These are phyloP conservation scores for Drosophila niveifrons DNA, from an alignment of 2,888 invertebrate genomes.

Conservation along the genomic window DNA sequence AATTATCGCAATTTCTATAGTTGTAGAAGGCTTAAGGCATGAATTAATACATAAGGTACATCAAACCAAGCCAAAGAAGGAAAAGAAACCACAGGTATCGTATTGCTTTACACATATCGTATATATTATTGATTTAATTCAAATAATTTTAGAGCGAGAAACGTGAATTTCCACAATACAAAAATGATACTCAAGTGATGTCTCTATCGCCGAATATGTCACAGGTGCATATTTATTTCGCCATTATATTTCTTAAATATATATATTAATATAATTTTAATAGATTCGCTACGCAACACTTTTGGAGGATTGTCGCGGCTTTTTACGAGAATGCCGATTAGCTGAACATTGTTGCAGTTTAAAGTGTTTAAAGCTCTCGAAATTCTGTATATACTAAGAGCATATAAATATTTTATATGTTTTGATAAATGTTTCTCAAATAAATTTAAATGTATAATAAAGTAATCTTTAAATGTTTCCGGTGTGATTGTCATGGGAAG, in stretches of 20 bases:
- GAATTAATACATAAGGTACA: neutral
- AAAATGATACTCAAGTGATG: conserved; percentile 3
- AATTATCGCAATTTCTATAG: neutral
- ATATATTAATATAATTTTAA: neutral
- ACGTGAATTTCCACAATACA: neutral
- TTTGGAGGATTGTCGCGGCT: neutral
- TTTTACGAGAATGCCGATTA: conserved; percentile 1
- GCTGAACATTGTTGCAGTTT: conserved; percentile 22
- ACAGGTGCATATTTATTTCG: neutral
- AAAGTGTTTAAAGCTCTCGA: conserved; percentile 4
- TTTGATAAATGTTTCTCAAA: no score
- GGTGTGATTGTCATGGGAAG: neutral
- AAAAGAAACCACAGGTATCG: neutral
- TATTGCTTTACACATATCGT: neutral
- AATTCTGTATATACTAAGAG: conserved; percentile 1
- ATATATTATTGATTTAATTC: neutral
- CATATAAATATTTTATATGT: neutral
- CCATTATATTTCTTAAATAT: neutral
- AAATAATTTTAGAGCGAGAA: conserved; percentile 9
- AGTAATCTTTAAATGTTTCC: neutral
- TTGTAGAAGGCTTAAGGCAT: neutral
- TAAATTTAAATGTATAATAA: neutral
- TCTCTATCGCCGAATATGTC: neutral
- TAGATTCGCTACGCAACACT: neutral
- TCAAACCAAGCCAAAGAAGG: neutral